A percentile compares a stretch with the other conserved stretches of the same genome.
phyloP scores from a whole-genome alignment of 1,140 invertebrate genomes.

The Leptopilina clavipes region DNA sequence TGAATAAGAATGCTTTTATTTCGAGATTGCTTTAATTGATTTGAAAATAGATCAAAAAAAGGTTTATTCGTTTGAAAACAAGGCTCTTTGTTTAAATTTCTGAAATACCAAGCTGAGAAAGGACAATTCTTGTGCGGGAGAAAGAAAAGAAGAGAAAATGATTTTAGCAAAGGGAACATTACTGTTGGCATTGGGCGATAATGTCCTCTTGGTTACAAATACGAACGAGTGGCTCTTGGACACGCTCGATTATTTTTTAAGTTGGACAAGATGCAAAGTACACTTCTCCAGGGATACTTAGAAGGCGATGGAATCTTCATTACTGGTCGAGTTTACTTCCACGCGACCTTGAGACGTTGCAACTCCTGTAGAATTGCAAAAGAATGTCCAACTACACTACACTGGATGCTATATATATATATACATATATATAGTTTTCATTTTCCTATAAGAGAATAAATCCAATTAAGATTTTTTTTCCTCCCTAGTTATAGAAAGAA shows the following conservation, averaged over 20 bases:
- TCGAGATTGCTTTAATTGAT: neutral
- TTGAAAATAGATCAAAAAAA: neutral
- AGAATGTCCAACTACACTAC: neutral
- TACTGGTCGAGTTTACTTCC: conserved; percentile 8
- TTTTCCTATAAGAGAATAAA: conserved; percentile 12
- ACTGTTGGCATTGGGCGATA: conserved; percentile 5
- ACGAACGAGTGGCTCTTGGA: conserved; percentile 14
- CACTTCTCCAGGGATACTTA: conserved; percentile 33
- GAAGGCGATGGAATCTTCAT: conserved; percentile 40
- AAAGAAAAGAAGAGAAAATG: neutral
- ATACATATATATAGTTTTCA: neutral
- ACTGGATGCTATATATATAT: neutral
- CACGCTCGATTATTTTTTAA: conserved; percentile 38
- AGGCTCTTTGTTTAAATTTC: conserved; percentile 12
- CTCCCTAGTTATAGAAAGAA: neutral
- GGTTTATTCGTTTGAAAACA: neutral
- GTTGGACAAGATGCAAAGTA: conserved; percentile 34
- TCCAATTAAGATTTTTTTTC: neutral
- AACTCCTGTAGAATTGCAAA: conserved; percentile 8
- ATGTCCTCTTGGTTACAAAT: neutral
- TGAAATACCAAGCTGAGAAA: neutral
- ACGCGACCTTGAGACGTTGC: conserved; percentile 38
- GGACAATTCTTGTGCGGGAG: neutral
- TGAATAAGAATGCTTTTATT: too few species aligned
- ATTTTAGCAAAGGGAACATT: neutral